Base-by-base conservation (phyloP, 2,113 vertebrate genomes). In the Naja naja region DNA sequence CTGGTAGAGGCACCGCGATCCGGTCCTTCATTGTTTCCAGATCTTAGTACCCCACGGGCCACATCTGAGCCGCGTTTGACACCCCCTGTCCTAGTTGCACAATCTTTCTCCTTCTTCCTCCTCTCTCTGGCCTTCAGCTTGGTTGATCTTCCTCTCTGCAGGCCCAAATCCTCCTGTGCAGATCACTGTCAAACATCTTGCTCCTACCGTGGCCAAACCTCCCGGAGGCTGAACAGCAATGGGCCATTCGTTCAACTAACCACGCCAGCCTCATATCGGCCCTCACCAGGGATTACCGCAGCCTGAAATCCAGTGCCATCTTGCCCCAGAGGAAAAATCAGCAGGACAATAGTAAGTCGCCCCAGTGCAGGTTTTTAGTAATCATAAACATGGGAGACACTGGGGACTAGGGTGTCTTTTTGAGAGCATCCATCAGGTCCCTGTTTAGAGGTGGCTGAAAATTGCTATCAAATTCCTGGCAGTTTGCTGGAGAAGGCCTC, bases 151-250 rank as follows among this genome's bases (percentile, higher is more conserved):
- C 0, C 90, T 87, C 60, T 30, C 91, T 69, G 4, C 90, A 99
- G 99, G 99, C 98, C 88, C 99, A 99, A 97, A 98, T 99, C 96
- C 92, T 99, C 94, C 98, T 99, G 93, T 99, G 99, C 96, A 96
- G 99, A 85, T 98, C 98, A 0, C 97, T 99, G 90, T 99, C 99
- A 1, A 99, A 99, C 22, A 98, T 99, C 90, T 95, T 99, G 95
- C 95, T 99, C 93, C 98, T 99, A 74, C 99, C 99, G 0, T 99
- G 99, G 99, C 99, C 99, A 56, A 99, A 98, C 89, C 97, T 99
- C 34, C 98, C 99, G 0, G 99, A 99, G 96, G 98, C 94, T 0
- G 99, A 99, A 86, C 99, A 99, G 97, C 99, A 99, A 95, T 99
- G 99, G 99, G 98, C 97, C 0, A 98, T 98, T 14, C 99, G 99